Evolutionary conservation across 2,797 vertebrate species (phyloP), one percentile per base, ranked within the genome.

Genomic region (Sebastes ruberrimus): DNA sequence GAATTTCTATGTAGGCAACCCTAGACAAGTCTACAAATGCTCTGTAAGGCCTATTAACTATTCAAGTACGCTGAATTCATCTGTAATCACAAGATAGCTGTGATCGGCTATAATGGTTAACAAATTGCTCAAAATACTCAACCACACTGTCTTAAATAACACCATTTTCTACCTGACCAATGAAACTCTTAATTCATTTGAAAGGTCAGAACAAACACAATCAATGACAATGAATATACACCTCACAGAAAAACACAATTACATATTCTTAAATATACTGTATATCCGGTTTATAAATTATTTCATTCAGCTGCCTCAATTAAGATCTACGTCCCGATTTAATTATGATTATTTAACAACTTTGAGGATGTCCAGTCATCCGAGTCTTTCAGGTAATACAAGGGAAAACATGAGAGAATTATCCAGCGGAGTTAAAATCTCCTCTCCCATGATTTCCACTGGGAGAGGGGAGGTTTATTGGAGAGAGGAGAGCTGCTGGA

Each of bases 61-160:
- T 94, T 92, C 81, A 90, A 91, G 88, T 87, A 91, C 71, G 81
- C n/a, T 71, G 59, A 83, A 76, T 79, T 68, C 18, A 81, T 86
- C 66, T 73, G 57, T 62, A 66, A 68, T 78, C 76, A 86, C 71
- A 85, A 32, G 78, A 55, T n/a, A 67, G 10, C 65, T 87, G 38
- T 32, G 60, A 84, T 46, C 18, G 60, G 68, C 74, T 71, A 46
- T 71, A 46, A 71, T 20, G 42, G 55, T 76, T 35, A 60, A 72
- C 78, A 77, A 32, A 80, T 69, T 67, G 46, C 13, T 71, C 42
- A 81, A 74, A 89, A 85, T 62, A 55, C 42, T 67, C 56, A 64
- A 87, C 28, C 52, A 78, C 65, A 73, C 16, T 7, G 22, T 74
- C 59, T 42, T 86, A 70, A 80, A 86, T 63, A 68, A 57, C 65